phyloP scores from a whole-genome alignment of 2,888 invertebrate genomes.

The Apomyelois bistriatella region DNA sequence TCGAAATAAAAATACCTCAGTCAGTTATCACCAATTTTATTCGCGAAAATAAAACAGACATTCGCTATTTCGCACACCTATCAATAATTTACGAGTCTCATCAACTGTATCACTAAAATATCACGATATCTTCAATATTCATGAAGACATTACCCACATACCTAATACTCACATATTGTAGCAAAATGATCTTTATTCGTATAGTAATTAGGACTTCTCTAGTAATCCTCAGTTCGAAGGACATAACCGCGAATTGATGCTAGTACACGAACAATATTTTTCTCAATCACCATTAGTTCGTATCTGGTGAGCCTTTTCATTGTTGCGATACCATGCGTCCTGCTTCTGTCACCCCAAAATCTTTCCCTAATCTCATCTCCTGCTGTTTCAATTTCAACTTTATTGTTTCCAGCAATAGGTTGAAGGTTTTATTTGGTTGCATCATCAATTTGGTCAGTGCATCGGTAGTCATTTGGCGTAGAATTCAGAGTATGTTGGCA shows the following conservation, averaged over 20 bases:
- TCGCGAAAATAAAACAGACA: constrained; percentile 39
- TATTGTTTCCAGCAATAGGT: constrained; percentile 9
- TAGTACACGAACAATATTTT: constrained; percentile 63
- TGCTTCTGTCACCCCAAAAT: constrained; percentile 48
- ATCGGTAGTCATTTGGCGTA: constrained; percentile 55
- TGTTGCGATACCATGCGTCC: constrained; percentile 49
- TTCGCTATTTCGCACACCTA: constrained; percentile 24
- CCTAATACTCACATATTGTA: not conserved
- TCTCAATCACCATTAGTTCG: constrained; percentile 79
- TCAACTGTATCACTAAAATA: constrained; percentile 54
- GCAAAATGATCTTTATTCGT: constrained; percentile 11
- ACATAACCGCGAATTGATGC: constrained; percentile 74
- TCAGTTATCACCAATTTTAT: constrained; percentile 19
- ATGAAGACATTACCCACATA: constrained; percentile 44
- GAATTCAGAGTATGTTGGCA: constrained; percentile 79
- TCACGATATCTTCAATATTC: constrained; percentile 74
- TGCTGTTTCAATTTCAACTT: constrained; percentile 27
- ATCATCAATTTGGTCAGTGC: constrained; percentile 39
- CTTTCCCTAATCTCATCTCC: constrained; percentile 38
- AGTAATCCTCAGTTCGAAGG: not conserved
- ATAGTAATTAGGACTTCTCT: constrained; percentile 10
- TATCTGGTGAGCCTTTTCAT: constrained; percentile 71
- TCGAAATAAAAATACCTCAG: constrained; percentile 16
- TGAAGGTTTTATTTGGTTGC: constrained; percentile 6
- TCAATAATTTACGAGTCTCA: constrained; percentile 46